Evolutionary conservation across 2,113 vertebrate genomes (phyloP).

Genomic region (Irena cyanogastra): DNA sequence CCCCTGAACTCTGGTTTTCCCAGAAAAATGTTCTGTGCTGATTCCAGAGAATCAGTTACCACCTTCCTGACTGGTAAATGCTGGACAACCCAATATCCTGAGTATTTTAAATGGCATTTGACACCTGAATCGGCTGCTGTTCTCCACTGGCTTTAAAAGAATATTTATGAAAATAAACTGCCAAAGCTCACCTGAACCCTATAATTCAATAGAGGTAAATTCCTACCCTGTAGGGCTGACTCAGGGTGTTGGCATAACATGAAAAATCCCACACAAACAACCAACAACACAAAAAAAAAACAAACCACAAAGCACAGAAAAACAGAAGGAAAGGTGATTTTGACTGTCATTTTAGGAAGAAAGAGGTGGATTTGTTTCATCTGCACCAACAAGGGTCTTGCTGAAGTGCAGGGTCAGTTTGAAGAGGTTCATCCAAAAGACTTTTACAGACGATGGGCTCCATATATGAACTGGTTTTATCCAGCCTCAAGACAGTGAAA

Average conservation of each 20-base stretch:
- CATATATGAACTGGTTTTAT: not conserved
- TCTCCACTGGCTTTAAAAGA: not conserved
- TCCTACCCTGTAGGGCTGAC: not conserved
- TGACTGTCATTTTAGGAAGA: not conserved
- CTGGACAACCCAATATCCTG: not conserved
- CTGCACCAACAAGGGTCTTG: not conserved
- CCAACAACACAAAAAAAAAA: not conserved
- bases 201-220: not conserved
- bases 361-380: not conserved
- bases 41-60: not conserved
- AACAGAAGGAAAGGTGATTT: not conserved
- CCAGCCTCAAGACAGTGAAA: not conserved
- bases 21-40: not conserved
- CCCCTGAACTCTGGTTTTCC: not conserved
- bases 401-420: not conserved
- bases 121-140: not conserved
- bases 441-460: not conserved
- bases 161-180: not conserved
- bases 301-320: not conserved
- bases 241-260: not conserved
- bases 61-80: not conserved
- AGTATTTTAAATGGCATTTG: not conserved
- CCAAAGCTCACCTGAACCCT: not conserved
- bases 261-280: not conserved
- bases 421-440: not conserved